Evolutionary conservation across 2,888 invertebrate genomes (phyloP).

Genomic region (Drosophila bunnanda): DNA sequence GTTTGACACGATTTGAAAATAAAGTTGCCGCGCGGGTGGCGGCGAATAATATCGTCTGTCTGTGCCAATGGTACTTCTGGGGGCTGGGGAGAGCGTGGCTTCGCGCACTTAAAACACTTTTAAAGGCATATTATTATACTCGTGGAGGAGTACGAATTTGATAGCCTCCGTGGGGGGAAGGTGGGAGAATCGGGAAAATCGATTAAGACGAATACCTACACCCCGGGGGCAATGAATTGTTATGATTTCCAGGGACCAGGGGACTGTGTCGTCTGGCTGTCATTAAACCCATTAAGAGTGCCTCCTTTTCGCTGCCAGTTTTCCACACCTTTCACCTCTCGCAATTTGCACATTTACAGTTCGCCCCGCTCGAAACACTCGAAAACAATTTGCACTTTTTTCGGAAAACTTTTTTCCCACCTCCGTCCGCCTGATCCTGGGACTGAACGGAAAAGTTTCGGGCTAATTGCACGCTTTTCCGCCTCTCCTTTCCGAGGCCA

Average conservation of each 20-base stretch:
- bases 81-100: slow-evolving; percentile 50
- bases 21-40: slow-evolving; percentile 50
- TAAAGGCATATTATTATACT: slow-evolving; percentile 37
- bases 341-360: slow-evolving; percentile 51
- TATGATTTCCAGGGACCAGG: slow-evolving; percentile 20
- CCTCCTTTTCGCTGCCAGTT: not conserved
- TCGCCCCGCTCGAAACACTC: slow-evolving; percentile 41
- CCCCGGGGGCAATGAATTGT: slow-evolving; percentile 45
- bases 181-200: slow-evolving; percentile 37
- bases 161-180: slow-evolving; percentile 21
- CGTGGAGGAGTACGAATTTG: slow-evolving; percentile 29
- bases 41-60: slow-evolving; percentile 55
- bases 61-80: slow-evolving; percentile 16
- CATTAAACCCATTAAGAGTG: slow-evolving; percentile 30
- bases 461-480: slow-evolving; percentile 36
- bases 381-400: slow-evolving; percentile 72
- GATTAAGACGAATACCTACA: slow-evolving; percentile 39
- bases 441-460: slow-evolving; percentile 30
- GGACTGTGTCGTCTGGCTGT: slow-evolving; percentile 19
- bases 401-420: slow-evolving; percentile 47
- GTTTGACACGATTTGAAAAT: slow-evolving; percentile 72
- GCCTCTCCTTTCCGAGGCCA: slow-evolving; percentile 21
- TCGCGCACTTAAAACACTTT: slow-evolving; percentile 61
- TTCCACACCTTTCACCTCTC: slow-evolving; percentile 28
- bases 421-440: not conserved